These are phyloP conservation scores for Poecilia velifera DNA, from an alignment of 2,797 vertebrate genomes.

Conservation along the genomic window DNA sequence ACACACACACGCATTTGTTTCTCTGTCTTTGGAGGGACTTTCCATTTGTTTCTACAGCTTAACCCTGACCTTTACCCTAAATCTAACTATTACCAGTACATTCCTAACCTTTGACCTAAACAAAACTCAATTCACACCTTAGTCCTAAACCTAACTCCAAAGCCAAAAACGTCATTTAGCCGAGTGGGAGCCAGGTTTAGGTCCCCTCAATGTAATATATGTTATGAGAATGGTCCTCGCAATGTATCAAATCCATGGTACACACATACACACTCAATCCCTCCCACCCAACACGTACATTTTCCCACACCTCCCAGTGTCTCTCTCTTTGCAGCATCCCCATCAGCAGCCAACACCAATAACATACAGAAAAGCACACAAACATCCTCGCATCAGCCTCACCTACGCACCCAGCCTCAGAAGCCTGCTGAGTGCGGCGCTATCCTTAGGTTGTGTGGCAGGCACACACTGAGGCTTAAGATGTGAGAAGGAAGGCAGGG, in stretches of 20 bases:
- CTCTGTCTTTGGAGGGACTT: too few relatives aligned
- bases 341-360: slow-evolving; percentile 42
- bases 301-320: slow-evolving; percentile 13
- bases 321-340: slow-evolving; percentile 22
- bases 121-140: too few relatives aligned
- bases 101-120: too few relatives aligned
- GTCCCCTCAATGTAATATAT: too few relatives aligned
- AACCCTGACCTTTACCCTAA: too few relatives aligned
- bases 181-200: too few relatives aligned
- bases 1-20: neutral
- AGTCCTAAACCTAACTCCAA: too few relatives aligned
- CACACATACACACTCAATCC: slow-evolving; percentile 3
- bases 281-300: slow-evolving; percentile 1
- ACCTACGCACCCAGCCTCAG: slow-evolving; percentile 40
- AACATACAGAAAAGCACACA: slow-evolving; percentile 36
- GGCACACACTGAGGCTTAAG: slow-evolving; percentile 39
- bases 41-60: too few relatives aligned
- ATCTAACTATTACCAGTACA: too few relatives aligned
- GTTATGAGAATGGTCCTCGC: too few relatives aligned
- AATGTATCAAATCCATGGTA: too few relatives aligned
- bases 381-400: slow-evolving; percentile 34
- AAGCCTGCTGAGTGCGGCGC: slow-evolving; percentile 37
- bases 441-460: slow-evolving; percentile 53
- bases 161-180: too few relatives aligned
- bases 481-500: slow-evolving; percentile 52